Evolutionary conservation across 2,797 vertebrate genomes (phyloP), one percentile per base, ranked within the genome.

Genomic region (Enteromius mattozi): DNA sequence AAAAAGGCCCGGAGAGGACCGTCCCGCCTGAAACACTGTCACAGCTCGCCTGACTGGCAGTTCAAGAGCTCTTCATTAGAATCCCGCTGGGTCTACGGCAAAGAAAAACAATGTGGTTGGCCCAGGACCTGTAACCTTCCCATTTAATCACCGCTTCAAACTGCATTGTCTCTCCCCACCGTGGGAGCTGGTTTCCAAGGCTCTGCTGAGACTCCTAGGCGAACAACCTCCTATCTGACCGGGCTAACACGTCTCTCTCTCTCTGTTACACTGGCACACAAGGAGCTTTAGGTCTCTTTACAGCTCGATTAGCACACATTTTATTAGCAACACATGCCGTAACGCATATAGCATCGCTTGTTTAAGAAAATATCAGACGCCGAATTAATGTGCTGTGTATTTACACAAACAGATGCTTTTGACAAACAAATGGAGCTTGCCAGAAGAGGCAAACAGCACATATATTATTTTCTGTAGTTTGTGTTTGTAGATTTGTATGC

Each of bases 41-140:
- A 95, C 91, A 92, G 95, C 95, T 94, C 90, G 89, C 88, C 91
- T 93, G 94, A 94, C 94, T 94, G 90, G 51, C 88, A 90, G 95
- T 96, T 96, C 96, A 96, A 94, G 93, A 95, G 95, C 95, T 96
- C 94, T 96, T 96, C 96, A 96, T 97, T 96, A 96, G 94, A 92
- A 89, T 82, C 87, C 91, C 89, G 89, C 90, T 91, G 82, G 92
- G 93, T 94, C 92, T 92, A 90, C 92, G 92, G 90, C 89, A 86
- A 90, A 91, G 90, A 91, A 93, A 94, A 94, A 93, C 93, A 93
- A 93, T 92, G 91, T 92, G 92, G 85, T 88, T 89, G 92, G 90
- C 88, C 89, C 85, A 82, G 92, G 91, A 90, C 92, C 92, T 92
- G 91, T 92, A 94, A 94, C 94, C 94, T 95, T 94, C 94, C 91